Percentiles rank a stretch among this genome's conserved stretches.
phyloP scores from a whole-genome alignment of 2,797 vertebrate species.

The Synanceia verrucosa region DNA sequence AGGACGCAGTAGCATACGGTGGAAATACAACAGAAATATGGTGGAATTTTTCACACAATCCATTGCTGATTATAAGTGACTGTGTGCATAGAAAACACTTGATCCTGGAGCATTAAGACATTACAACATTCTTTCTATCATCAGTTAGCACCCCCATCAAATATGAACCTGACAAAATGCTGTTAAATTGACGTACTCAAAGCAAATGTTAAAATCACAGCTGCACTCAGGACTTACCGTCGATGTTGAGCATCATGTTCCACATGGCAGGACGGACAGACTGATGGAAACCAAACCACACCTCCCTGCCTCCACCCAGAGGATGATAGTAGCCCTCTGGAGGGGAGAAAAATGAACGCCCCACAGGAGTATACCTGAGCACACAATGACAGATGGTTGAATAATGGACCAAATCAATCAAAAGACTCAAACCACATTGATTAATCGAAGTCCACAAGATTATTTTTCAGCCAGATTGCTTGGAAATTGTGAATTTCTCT shows the following conservation, averaged over 20 bases:
- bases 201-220: neutral
- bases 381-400: neutral
- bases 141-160: neutral
- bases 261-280: slow-evolving; percentile 97
- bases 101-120: neutral
- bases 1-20: neutral
- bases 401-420: neutral
- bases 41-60: neutral
- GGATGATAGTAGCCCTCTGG: slow-evolving; percentile 98
- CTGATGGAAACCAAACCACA: slow-evolving; percentile 98
- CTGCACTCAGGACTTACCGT: slow-evolving; percentile 80
- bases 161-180: neutral
- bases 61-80: neutral
- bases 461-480: neutral
- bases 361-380: slow-evolving; percentile 96
- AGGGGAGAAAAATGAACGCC: slow-evolving; percentile 97
- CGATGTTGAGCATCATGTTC: slow-evolving; percentile 99
- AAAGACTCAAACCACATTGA: neutral
- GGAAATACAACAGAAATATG: neutral
- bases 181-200: neutral
- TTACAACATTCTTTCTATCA: neutral
- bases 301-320: slow-evolving; percentile 93
- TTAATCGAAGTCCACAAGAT: neutral
- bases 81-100: neutral
- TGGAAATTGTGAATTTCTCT: too few species aligned